Conservation (phyloP, 2,888 invertebrate genomes). For the Nematopogon swammerdamellus region DNA sequence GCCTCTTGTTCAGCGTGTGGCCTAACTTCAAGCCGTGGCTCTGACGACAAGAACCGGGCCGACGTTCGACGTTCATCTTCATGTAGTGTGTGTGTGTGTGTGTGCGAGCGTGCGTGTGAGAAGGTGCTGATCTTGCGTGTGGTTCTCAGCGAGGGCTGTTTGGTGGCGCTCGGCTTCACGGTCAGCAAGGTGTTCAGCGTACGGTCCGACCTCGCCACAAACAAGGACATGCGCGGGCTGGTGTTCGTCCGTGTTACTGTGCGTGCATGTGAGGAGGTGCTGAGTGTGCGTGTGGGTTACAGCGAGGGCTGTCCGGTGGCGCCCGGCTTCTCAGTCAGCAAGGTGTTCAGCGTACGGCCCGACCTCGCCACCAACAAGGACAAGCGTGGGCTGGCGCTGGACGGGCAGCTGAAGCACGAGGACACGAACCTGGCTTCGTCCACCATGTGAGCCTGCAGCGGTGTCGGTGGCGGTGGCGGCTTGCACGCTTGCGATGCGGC, state of each 20-base stretch:
- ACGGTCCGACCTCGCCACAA: conserved; percentile 92
- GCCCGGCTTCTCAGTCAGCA: conserved; percentile 94
- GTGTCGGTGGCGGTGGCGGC: too few relatives aligned
- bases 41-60: too few relatives aligned
- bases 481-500: too few relatives aligned
- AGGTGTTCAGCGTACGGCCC: conserved; percentile 93
- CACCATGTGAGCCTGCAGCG: conserved; percentile 91
- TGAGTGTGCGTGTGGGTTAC: too few relatives aligned
- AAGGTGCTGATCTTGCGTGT: too few relatives aligned
- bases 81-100: too few relatives aligned
- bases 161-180: conserved; percentile 93
- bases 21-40: too few relatives aligned
- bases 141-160: conserved; percentile 82
- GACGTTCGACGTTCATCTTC: too few relatives aligned
- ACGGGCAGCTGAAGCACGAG: conserved; percentile 98
- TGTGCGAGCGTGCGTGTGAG: too few relatives aligned
- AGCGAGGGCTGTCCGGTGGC: conserved; percentile 95
- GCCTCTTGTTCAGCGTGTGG: too few relatives aligned
- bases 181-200: conserved; percentile 95
- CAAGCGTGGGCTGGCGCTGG: conserved; percentile 96
- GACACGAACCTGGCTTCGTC: conserved; percentile 98
- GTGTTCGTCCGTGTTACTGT: too few relatives aligned
- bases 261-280: too few relatives aligned
- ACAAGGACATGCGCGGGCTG: conserved; percentile 99
- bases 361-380: conserved; percentile 96